Evolutionary conservation across 1,140 invertebrate genomes (phyloP).

Genomic region (Carcinoscorpius rotundicauda): DNA sequence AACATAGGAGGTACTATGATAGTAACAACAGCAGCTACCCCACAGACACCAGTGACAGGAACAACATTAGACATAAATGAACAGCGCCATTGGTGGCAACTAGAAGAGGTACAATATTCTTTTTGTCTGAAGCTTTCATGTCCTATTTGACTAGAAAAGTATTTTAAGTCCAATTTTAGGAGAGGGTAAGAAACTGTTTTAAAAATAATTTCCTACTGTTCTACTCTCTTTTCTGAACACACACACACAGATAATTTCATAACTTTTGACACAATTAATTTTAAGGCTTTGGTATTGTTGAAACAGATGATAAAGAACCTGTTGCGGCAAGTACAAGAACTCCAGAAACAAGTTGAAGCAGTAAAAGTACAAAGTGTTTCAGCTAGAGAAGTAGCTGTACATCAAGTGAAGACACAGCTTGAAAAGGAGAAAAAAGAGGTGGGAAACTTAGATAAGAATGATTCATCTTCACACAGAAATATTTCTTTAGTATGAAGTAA

Average conservation of each 20-base stretch:
- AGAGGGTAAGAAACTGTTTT: no score
- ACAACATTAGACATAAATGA: conserved; percentile 31
- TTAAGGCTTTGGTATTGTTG: no score
- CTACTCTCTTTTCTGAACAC: no score
- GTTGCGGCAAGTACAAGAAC: conserved; percentile 32
- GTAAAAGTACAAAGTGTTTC: conserved; percentile 31
- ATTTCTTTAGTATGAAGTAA: conserved; percentile 1
- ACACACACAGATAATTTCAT: no score
- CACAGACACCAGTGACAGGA: conserved; percentile 7
- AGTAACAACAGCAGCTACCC: conserved; percentile 12
- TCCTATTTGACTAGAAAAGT: no score
- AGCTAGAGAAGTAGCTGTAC: conserved; percentile 30
- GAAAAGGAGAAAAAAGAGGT: conserved; percentile 50
- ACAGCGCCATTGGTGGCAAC: conserved; percentile 38
- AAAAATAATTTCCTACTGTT: no score
- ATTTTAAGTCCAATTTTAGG: no score
- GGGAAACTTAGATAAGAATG: conserved; percentile 11
- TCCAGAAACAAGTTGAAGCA: conserved; percentile 34
- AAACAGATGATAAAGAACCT: conserved; percentile 33
- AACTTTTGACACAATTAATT: no score
- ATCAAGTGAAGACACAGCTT: conserved; percentile 30
- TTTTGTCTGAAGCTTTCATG: no score
- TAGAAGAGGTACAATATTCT: conserved; percentile 31
- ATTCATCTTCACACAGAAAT: conserved; percentile 23
- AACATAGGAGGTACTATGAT: conserved; percentile 16